These are phyloP conservation scores for Micrastur ruficollis DNA, from an alignment of 2,797 vertebrate genomes.

Conservation along the genomic window DNA sequence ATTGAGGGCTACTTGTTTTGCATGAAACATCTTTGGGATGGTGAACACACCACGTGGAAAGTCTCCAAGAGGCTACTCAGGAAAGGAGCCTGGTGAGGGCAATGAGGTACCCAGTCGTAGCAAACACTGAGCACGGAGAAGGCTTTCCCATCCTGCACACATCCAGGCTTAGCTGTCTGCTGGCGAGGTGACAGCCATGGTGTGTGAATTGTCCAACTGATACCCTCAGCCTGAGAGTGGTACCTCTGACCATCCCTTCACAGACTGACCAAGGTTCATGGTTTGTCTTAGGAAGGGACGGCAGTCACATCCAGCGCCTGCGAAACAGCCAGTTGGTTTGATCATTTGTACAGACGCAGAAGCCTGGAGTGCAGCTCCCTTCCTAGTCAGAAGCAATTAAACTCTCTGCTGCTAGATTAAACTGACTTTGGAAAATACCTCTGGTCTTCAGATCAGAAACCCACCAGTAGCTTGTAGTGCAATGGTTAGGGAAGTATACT, in stretches of 20 bases:
- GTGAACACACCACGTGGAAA: not conserved
- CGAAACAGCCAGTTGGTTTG: not conserved
- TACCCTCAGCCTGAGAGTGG: not conserved
- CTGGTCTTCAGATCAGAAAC: not conserved
- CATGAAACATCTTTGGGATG: not conserved
- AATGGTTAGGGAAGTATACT: not conserved
- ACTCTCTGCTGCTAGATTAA: not conserved
- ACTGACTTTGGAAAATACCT: not conserved
- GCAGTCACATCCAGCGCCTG: not conserved
- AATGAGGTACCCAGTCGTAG: fast-evolving
- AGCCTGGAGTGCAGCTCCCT: not conserved
- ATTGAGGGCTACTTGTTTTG: not conserved
- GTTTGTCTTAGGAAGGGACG: not conserved
- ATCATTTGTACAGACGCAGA: not conserved
- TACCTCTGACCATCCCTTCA: not conserved
- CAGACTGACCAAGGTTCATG: fast-evolving
- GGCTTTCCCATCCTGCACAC: not conserved
- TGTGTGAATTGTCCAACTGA: not conserved
- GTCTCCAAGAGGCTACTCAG: not conserved
- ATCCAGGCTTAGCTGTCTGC: not conserved
- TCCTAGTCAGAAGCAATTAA: not conserved
- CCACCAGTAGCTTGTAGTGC: not conserved
- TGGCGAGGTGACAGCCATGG: fast-evolving
- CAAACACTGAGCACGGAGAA: fast-evolving
- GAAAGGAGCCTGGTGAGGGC: not conserved